Percentiles rank a stretch among this genome's conserved stretches.
Conservation (phyloP, 2,888 invertebrate genomes). For the Pardosa pseudoannulata region DNA sequence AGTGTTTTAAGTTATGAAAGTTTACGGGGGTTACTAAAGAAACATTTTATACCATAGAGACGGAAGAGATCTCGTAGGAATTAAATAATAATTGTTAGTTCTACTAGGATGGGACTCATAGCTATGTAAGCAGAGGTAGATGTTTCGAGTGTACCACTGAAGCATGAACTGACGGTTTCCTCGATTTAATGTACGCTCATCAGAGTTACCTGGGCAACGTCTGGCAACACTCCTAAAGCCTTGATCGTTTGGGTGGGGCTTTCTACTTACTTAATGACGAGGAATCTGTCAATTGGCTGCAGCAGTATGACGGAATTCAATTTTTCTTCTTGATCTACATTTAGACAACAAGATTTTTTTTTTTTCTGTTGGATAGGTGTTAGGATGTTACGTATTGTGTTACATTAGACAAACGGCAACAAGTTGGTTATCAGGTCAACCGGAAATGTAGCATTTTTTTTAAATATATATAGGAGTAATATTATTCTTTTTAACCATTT, state of each 20-base stretch:
- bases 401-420: constrained; percentile 10
- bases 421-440: constrained; percentile 24
- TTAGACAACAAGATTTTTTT: not conserved
- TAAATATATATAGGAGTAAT: no score
- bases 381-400: not conserved
- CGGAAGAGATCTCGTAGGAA: no score
- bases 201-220: constrained; percentile 42
- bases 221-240: constrained; percentile 48
- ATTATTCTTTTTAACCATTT: no score
- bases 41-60: no score
- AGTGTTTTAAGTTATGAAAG: no score
- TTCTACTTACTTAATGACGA: constrained; percentile 48
- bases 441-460: not conserved
- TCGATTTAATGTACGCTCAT: constrained; percentile 30
- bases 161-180: constrained; percentile 49
- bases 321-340: constrained; percentile 41
- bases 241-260: constrained; percentile 48
- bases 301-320: constrained; percentile 5
- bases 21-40: no score
- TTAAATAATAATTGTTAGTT: not conserved
- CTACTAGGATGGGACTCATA: not conserved
- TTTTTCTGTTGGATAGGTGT: constrained; percentile 1
- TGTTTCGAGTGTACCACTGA: constrained; percentile 38
- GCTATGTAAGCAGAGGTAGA: constrained; percentile 24
- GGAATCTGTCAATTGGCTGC: not conserved